Evolutionary conservation across 2,888 invertebrate genomes (phyloP), one percentile per base, ranked within the genome.

Genomic region (Eupithecia abbreviata): DNA sequence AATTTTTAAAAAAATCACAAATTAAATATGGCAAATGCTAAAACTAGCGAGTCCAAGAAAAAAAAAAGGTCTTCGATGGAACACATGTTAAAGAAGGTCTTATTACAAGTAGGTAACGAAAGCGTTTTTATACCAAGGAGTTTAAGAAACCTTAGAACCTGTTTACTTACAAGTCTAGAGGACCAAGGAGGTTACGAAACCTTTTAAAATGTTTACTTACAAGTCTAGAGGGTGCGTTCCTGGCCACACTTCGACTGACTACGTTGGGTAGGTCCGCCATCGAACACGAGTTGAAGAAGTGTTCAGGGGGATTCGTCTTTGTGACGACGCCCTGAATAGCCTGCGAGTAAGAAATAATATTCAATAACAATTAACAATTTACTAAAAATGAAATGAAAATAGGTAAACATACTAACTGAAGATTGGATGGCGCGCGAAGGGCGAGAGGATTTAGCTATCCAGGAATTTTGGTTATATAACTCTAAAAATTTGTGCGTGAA

Each of bases 281-380:
- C 0, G 94, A 93, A 73, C 93, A 92, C 2, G 89, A 88, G 4
- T 83, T 86, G 85, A 91, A 92, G 55, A 92, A 84, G 41, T 87
- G 86, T 15, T 93, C 93, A 0, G 88, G 77, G 0, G 90, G 86
- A 0, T 88, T 84, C 67, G 86, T 85, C 75, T 90, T 92, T 0
- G 93, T 89, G 13, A 93, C 91, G 5, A 94, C 90, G 0, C 94
- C 93, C 79, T 94, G 93, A 66, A 93, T 94, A 2, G 93, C 93
- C 94, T 93, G 87, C 3, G 18, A 72, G n/a, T 15, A 6, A n/a
- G 15, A 51, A 51, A 51, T 15, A 51, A 51, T 51, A 15, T 51
- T 51, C 51, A 51, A 4, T 15, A 51, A 15, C 15, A 51, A 13
- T 45, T 15, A 49, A 0, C 12, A 47, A 47, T n/a, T 43, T 43